phyloP scores from a whole-genome alignment of 2,113 vertebrate genomes.

The Plecotus auritus region DNA sequence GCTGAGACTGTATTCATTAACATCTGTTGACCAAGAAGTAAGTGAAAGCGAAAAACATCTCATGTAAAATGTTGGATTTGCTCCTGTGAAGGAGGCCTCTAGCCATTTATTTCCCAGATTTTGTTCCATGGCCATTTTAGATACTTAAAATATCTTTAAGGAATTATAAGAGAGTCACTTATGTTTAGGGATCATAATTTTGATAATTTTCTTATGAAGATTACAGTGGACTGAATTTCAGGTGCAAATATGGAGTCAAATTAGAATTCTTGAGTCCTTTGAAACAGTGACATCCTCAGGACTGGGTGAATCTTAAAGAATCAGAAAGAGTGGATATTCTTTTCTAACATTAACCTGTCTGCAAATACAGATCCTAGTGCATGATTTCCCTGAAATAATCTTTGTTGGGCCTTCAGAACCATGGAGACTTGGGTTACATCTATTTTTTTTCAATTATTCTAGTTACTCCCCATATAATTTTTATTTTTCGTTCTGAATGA shows the following conservation, averaged over 20 bases:
- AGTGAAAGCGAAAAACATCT: background rate
- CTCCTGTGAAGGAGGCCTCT: background rate
- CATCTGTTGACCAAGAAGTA: background rate
- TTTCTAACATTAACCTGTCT: background rate
- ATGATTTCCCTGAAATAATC: background rate
- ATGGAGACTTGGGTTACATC: background rate
- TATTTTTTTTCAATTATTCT: background rate
- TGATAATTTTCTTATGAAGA: background rate
- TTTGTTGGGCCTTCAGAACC: background rate
- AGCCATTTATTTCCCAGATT: background rate
- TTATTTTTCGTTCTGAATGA: background rate
- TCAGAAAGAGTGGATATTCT: background rate
- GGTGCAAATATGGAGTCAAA: background rate
- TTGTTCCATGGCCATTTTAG: background rate
- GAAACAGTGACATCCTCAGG: background rate
- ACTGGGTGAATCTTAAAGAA: background rate
- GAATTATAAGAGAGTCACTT: background rate
- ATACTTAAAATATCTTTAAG: background rate
- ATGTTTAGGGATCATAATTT: background rate
- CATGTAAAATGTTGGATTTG: background rate
- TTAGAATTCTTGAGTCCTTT: background rate
- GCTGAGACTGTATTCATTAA: background rate
- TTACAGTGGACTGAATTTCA: background rate
- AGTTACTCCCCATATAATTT: background rate
- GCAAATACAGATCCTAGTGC: background rate